Base-by-base conservation (phyloP, 2,113 vertebrate genomes). In the Pluvialis apricaria region DNA sequence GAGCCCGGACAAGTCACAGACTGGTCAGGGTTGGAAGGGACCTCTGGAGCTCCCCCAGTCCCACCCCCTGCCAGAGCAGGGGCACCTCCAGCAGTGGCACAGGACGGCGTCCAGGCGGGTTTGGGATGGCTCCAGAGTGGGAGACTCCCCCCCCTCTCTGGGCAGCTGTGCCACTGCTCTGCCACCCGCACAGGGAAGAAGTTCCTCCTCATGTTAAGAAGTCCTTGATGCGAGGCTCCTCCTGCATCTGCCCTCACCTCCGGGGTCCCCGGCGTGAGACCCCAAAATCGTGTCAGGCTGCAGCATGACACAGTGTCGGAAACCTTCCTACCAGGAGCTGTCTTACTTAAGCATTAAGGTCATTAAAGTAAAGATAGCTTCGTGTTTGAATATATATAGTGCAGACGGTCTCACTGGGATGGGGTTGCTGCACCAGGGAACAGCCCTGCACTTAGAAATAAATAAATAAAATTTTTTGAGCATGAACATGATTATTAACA, bases 271-370 rank as follows among this genome's bases (percentile, higher is more conserved):
- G 1, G 10, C 11, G 18, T 19, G 24, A 85, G 70, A 79, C 36
- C 34, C 24, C 15, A 4, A 28, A 86, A 49, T 25, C 3, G 0
- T 3, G 19, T 32, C 47, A 57, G 38, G 21, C 34, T 42, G 34
- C 3, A 25, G 34, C 72, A 57, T 0, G 2, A 38, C 47, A 32
- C 36, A 26, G 24, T 4, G 2, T 0, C 65, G 38, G 57, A 77
- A 82, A 40, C 2, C 1, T 32, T 51, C 25, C 64, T 45, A 68
- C 40, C 34, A 77, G 55, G 15, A 75, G 12, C n/a, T 65, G 36
- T 19, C 9, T 1, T 17, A 25, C 25, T 60, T 47, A 66, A 61
- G 31, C 28, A 40, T 24, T 36, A 52, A 57, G 51, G 44, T 31
- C 0, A 31, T 21, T 52, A 55, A 55, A 52, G 65, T 28, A 26